Evolutionary conservation across 2,113 vertebrate species (phyloP), one percentile per base, ranked within the genome.

Genomic region (Tragelaphus imberbis): DNA sequence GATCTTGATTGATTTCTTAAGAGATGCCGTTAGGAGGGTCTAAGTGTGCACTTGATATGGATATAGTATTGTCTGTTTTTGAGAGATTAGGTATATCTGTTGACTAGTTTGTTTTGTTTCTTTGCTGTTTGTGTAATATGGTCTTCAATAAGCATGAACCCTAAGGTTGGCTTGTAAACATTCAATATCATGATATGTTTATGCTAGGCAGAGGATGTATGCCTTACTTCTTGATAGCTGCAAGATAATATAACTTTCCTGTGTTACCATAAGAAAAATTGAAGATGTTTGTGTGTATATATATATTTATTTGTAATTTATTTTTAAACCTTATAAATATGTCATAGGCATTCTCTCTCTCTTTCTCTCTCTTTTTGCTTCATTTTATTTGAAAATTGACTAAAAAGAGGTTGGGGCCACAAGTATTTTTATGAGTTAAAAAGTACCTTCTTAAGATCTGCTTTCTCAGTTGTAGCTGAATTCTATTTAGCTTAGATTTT

Each of bases 321-420:
- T 23, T 40, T 90, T 89, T 65, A 80, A 87, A 89, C 33, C 53
- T 88, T 86, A 75, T 55, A 21, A 93, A 86, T 71, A 80, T 92
- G 80, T 95, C 51, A 0, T 0, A 71, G 90, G 63, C n/a, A 87
- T 94, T 16, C 65, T 86, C 15, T 25, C 56, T 55, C 55, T 61
- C 2, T 63, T 59, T 86, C 15, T 25, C 56, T 55, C 55, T 61
- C 2, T 63, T 59, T 81, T 40, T 11, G 47, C 68, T 95, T 97
- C 19, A 15, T 95, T 61, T 95, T 84, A 28, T 58, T 96, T 93
- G 88, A 89, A 93, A 96, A 88, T 87, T 85, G 92, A 92, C 71
- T 96, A 75, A 87, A 97, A 93, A 27, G 88, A 40, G 80, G 8
- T 84, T 92, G 30, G 33, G 88, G 40, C 7, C 47, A 88, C 33